These are phyloP conservation scores for Homalodisca vitripennis DNA, from an alignment of 1,140 invertebrate species.

Conservation along the genomic window DNA sequence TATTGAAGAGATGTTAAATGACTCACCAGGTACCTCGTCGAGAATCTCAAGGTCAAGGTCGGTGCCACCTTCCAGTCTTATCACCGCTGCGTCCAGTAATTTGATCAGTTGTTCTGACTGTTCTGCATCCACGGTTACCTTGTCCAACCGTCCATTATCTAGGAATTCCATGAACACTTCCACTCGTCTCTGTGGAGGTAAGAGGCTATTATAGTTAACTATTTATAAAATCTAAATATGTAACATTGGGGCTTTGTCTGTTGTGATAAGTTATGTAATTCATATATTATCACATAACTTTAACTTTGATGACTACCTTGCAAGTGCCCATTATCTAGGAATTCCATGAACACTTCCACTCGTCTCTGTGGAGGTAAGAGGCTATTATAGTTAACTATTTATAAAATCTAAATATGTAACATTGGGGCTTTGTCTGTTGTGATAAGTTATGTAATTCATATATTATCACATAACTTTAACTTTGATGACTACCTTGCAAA, in stretches of 20 bases:
- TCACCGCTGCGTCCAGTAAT: conserved; percentile 93
- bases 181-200: conserved; percentile 70
- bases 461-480: too few relatives aligned
- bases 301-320: conserved; percentile 74
- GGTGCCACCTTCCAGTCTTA: conserved; percentile 95
- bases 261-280: too few relatives aligned
- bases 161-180: conserved; percentile 88
- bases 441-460: too few relatives aligned
- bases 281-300: too few relatives aligned
- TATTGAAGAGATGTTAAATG: too few relatives aligned
- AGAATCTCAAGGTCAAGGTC: conserved; percentile 89
- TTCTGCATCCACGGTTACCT: conserved; percentile 81
- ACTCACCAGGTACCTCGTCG: conserved; percentile 59
- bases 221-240: too few relatives aligned
- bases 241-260: too few relatives aligned
- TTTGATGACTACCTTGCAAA: conserved; percentile 74
- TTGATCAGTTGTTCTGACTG: conserved; percentile 84
- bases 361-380: conserved; percentile 66
- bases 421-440: too few relatives aligned
- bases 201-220: too few relatives aligned
- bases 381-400: too few relatives aligned
- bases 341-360: conserved; percentile 85
- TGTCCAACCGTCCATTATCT: conserved; percentile 69
- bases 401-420: too few relatives aligned
- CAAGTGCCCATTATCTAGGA: conserved; percentile 71